phyloP scores from a whole-genome alignment of 2,113 vertebrate genomes.

The Chlamydotis undulata region DNA sequence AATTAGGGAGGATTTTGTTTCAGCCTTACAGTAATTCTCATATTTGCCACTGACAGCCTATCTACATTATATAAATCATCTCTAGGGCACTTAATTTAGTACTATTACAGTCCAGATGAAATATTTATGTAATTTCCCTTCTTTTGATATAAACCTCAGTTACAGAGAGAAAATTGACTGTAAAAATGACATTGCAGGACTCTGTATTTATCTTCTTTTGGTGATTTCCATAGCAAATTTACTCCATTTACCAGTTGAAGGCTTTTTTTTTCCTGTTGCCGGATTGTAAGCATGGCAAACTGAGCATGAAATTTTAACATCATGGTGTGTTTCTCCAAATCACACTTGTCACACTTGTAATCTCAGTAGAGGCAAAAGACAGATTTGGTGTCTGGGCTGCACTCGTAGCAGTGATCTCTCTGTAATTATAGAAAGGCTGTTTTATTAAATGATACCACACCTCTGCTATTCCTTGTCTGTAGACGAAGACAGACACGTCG shows the following conservation, averaged over 20 bases:
- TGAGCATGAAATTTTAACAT: slow-evolving; percentile 67
- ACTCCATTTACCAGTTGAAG: slow-evolving; percentile 53
- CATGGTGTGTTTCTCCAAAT: slow-evolving; percentile 60
- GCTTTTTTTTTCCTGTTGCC: slow-evolving; percentile 24
- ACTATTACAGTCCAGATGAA: slow-evolving; percentile 62
- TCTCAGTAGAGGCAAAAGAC: slow-evolving; percentile 40
- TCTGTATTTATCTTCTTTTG: slow-evolving; percentile 56
- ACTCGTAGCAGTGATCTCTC: slow-evolving; percentile 4
- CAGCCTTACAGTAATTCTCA: not conserved
- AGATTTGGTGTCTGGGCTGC: slow-evolving; percentile 24
- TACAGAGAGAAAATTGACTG: slow-evolving; percentile 60
- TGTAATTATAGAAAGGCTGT: not conserved
- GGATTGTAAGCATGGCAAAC: slow-evolving; percentile 60
- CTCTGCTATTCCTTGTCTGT: not conserved
- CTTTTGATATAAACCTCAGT: slow-evolving; percentile 66
- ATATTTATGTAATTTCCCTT: slow-evolving; percentile 67
- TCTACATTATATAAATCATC: slow-evolving; percentile 54
- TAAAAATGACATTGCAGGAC: slow-evolving; percentile 51
- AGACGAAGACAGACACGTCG: not conserved
- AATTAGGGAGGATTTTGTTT: slow-evolving; percentile 20
- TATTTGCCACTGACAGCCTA: slow-evolving; percentile 41
- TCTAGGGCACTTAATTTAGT: slow-evolving; percentile 58
- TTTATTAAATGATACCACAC: not conserved
- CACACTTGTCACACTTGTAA: slow-evolving; percentile 59
- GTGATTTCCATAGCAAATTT: slow-evolving; percentile 69